Percentiles rank a stretch among this genome's conserved stretches.
Conservation (phyloP, 2,113 vertebrate species). For the Hippoglossus stenolepis region DNA sequence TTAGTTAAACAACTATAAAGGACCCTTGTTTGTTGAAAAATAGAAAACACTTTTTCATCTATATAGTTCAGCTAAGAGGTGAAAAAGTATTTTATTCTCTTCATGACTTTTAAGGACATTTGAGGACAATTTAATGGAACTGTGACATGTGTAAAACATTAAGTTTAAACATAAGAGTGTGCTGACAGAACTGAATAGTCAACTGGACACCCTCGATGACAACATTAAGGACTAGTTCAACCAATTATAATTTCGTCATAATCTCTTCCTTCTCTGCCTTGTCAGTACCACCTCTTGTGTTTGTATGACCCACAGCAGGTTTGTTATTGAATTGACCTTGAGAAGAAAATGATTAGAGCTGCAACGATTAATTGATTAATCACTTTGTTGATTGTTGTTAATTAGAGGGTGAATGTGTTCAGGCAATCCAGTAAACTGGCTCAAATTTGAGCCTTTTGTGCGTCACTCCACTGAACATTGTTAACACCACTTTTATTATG, state of each 20-base stretch:
- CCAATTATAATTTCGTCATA: neutral
- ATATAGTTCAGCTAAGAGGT: neutral
- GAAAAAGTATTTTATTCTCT: neutral
- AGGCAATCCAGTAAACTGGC: neutral
- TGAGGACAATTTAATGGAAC: neutral
- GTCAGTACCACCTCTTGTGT: neutral
- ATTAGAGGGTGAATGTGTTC: neutral
- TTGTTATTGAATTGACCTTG: too few species aligned
- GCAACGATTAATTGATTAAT: too few species aligned
- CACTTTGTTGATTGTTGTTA: too few species aligned
- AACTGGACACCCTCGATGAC: neutral
- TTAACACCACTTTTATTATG: neutral
- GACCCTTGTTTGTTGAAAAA: conserved; percentile 19
- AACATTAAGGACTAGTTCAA: neutral
- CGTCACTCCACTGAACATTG: neutral
- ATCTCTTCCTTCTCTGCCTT: neutral
- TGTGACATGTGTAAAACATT: neutral
- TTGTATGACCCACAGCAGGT: neutral
- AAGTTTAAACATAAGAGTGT: neutral
- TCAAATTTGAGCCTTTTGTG: neutral
- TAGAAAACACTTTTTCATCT: conserved; percentile 6
- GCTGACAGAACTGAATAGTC: too few species aligned
- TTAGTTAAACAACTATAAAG: conserved; percentile 29
- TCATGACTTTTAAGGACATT: neutral
- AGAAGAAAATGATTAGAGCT: too few species aligned